Conservation (phyloP, 2,797 vertebrate species). For the Spea hammondii region DNA sequence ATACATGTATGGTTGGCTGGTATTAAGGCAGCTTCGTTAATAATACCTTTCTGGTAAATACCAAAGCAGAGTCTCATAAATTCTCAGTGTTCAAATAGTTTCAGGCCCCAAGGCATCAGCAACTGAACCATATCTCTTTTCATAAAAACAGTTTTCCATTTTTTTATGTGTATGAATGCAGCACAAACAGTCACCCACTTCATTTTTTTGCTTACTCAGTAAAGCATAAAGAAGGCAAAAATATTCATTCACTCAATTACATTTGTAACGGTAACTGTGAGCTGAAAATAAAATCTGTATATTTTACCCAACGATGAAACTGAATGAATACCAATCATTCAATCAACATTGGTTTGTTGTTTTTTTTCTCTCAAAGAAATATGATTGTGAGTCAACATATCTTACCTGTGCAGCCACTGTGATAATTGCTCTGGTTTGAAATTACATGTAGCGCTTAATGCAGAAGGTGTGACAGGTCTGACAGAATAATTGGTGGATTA, state of each 20-base stretch:
- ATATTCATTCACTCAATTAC: slow-evolving; percentile 32
- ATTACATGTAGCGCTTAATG: slow-evolving; percentile 44
- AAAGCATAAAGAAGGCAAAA: slow-evolving; percentile 18
- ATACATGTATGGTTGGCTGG: slow-evolving; percentile 28
- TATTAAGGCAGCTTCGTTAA: slow-evolving; percentile 36
- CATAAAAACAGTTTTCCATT: slow-evolving; percentile 43
- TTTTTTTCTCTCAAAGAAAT: slow-evolving; percentile 35
- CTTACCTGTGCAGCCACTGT: slow-evolving; percentile 48
- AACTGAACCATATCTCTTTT: slow-evolving; percentile 61
- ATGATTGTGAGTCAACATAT: slow-evolving; percentile 45
- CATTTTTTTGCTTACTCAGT: slow-evolving; percentile 20
- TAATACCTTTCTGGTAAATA: slow-evolving; percentile 61
- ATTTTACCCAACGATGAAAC: slow-evolving; percentile 29
- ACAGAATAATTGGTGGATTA: slow-evolving; percentile 52
- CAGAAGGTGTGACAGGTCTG: slow-evolving; percentile 46
- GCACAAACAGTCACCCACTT: slow-evolving; percentile 28
- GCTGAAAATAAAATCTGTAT: slow-evolving; percentile 29
- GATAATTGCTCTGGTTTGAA: slow-evolving; percentile 48
- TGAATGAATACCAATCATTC: slow-evolving; percentile 38
- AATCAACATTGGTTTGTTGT: slow-evolving; percentile 43
- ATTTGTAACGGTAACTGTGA: slow-evolving; percentile 33
- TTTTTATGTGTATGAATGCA: slow-evolving; percentile 25
- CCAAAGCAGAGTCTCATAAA: slow-evolving; percentile 61
- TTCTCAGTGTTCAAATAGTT: slow-evolving; percentile 60
- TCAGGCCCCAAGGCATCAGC: slow-evolving; percentile 57